Evolutionary conservation across 2,797 vertebrate genomes (phyloP).

Genomic region (Mallotus villosus): DNA sequence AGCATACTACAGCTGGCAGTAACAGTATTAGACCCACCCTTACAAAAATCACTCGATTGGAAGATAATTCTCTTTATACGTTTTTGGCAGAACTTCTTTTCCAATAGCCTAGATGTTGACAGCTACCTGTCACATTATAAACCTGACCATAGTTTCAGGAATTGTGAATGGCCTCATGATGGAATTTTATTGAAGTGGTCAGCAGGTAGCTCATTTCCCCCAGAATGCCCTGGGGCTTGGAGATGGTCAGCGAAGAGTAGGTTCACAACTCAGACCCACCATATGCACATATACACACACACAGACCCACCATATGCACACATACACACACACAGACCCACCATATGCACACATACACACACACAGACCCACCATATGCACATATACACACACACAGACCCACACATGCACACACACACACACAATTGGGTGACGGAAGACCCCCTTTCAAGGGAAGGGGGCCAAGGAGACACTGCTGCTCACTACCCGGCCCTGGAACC

Average conservation of each 20-base stretch:
- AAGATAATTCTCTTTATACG: conserved; percentile 36
- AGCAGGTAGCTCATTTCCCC: conserved; percentile 68
- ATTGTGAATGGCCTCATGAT: conserved; percentile 68
- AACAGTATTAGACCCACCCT: conserved; percentile 48
- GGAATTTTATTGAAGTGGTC: conserved; percentile 75
- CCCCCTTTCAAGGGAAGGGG: neutral
- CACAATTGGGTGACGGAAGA: neutral
- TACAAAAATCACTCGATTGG: conserved; percentile 61
- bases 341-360: neutral
- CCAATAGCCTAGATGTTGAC: conserved; percentile 67
- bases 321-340: conserved; percentile 4
- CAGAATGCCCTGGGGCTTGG: conserved; percentile 63
- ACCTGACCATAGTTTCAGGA: conserved; percentile 70
- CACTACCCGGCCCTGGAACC: neutral
- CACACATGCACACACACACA: neutral
- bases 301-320: conserved; percentile 21
- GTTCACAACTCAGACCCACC: conserved; percentile 51
- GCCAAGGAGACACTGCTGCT: neutral
- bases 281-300: neutral
- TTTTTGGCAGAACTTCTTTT: conserved; percentile 61
- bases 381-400: conserved; percentile 10
- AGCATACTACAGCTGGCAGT: conserved; percentile 39
- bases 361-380: conserved; percentile 17
- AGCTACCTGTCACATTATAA: conserved; percentile 73
- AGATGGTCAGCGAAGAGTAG: conserved; percentile 63